Evolutionary conservation across 1,140 invertebrate species (phyloP).

Genomic region (Drosophila albomicans): DNA sequence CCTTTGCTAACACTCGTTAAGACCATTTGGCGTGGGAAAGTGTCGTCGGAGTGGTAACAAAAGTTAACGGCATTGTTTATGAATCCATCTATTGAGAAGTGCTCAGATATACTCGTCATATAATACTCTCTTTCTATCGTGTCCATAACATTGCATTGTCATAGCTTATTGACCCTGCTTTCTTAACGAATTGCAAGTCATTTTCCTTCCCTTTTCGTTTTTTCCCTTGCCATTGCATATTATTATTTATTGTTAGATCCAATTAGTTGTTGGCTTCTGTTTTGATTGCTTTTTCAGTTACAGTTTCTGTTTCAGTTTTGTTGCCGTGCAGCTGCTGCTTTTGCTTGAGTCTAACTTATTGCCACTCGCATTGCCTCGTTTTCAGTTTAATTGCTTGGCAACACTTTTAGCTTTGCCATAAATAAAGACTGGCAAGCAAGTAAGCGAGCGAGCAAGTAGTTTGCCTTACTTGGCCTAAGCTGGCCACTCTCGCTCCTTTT

Average conservation of each 20-base stretch:
- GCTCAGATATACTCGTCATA: constrained; percentile 12
- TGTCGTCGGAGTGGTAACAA: constrained; percentile 44
- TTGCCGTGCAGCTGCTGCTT: neutral
- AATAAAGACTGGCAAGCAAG: constrained; percentile 12
- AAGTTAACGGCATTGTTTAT: constrained; percentile 56
- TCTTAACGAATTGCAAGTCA: constrained; percentile 18
- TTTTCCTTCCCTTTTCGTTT: neutral
- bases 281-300: neutral
- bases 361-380: constrained; percentile 31
- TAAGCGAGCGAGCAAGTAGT: constrained; percentile 7
- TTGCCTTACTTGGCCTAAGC: neutral
- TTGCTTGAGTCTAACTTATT: constrained; percentile 17
- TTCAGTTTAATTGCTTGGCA: constrained; percentile 45
- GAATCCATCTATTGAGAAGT: constrained; percentile 37
- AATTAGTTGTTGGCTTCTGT: constrained; percentile 10
- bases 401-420: constrained; percentile 27
- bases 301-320: constrained; percentile 24
- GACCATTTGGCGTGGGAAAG: constrained; percentile 43
- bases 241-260: neutral
- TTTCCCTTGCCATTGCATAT: neutral
- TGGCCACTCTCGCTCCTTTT: constrained; percentile 13
- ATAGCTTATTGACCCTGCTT: constrained; percentile 29
- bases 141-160: constrained; percentile 17
- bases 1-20: constrained; percentile 39
- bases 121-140: neutral